phyloP scores from a whole-genome alignment of 1,140 invertebrate species.

The Cyclina sinensis region DNA sequence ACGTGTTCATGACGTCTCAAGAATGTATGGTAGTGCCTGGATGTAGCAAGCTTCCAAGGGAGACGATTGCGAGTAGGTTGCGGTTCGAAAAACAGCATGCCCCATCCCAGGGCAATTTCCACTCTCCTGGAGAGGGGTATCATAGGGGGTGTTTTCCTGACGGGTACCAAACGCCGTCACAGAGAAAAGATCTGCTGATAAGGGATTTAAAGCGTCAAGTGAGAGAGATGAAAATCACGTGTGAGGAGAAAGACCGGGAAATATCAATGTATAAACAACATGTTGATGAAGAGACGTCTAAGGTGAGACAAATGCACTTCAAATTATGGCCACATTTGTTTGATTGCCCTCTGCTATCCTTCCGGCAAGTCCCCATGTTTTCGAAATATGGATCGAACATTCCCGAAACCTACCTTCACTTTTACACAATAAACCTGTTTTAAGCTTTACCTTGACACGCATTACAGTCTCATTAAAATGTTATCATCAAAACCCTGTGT shows the following conservation, averaged over 20 bases:
- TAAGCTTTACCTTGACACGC: too few relatives aligned
- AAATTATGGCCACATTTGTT: too few relatives aligned
- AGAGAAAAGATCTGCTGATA: conserved; percentile 59
- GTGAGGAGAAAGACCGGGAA: conserved; percentile 59
- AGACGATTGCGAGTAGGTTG: conserved; percentile 65
- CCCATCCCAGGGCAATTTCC: background rate
- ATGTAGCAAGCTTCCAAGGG: conserved; percentile 61
- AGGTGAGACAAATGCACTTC: too few relatives aligned
- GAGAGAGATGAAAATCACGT: conserved; percentile 43
- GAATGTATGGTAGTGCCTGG: conserved; percentile 68
- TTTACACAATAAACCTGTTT: too few relatives aligned
- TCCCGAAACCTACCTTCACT: too few relatives aligned
- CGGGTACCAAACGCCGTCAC: conserved; percentile 56
- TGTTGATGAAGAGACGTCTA: conserved; percentile 59
- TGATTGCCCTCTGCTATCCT: too few relatives aligned
- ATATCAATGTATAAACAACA: conserved; percentile 63
- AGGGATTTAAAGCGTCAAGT: conserved; percentile 61
- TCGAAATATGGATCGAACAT: too few relatives aligned
- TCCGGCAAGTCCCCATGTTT: too few relatives aligned
- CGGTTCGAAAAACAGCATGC: conserved; percentile 59
- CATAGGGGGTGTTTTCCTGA: conserved; percentile 40
- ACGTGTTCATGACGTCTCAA: conserved; percentile 66
- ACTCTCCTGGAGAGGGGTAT: conserved; percentile 10
- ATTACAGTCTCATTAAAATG: too few relatives aligned
- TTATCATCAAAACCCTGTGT: too few relatives aligned